These are phyloP conservation scores for Magallana angulata DNA, from an alignment of 1,140 invertebrate genomes.

Conservation along the genomic window DNA sequence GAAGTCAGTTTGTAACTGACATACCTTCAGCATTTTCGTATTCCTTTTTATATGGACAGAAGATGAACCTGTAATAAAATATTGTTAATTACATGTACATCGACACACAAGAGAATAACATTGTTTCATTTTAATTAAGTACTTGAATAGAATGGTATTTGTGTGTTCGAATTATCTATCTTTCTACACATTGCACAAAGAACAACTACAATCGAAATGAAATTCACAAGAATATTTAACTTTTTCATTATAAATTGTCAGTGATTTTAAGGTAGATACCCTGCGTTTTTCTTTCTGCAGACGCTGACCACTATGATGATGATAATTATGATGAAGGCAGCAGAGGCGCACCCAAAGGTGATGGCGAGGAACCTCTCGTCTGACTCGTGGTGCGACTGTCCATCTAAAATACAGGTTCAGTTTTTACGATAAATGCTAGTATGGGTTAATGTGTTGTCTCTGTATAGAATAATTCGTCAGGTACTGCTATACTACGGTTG, in stretches of 20 bases:
- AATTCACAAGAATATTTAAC: neutral
- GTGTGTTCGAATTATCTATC: no score
- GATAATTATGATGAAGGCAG: conserved; percentile 65
- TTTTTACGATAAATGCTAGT: no score
- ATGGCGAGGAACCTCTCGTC: conserved; percentile 73
- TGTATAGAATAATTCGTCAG: no score
- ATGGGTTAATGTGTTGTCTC: no score
- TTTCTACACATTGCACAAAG: no score
- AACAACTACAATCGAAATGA: no score
- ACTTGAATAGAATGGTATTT: no score
- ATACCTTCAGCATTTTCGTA: conserved; percentile 21
- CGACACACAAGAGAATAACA: no score
- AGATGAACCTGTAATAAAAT: neutral
- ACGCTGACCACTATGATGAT: conserved; percentile 69
- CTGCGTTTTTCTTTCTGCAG: conserved; percentile 54
- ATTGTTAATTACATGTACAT: no score
- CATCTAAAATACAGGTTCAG: neutral
- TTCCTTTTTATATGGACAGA: conserved; percentile 29
- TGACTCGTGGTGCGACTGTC: conserved; percentile 40
- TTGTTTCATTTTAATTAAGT: no score
- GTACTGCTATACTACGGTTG: no score
- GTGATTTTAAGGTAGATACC: conserved; percentile 39
- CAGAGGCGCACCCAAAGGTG: conserved; percentile 69
- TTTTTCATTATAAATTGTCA: neutral
- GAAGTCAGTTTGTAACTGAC: neutral